Evolutionary conservation across 2,888 invertebrate species (phyloP).

Genomic region (Parnassius smintheus): DNA sequence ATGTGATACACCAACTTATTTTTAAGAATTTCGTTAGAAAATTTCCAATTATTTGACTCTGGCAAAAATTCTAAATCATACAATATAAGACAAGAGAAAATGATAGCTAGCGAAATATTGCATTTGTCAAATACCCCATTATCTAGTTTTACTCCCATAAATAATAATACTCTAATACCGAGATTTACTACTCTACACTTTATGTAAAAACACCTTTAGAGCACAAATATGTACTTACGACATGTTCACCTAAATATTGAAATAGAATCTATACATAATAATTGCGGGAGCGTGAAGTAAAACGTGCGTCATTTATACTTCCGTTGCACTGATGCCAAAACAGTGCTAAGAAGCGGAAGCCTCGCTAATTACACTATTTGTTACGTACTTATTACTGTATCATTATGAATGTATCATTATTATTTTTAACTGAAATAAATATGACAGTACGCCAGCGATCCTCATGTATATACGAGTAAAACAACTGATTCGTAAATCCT

Average conservation of each 20-base stretch:
- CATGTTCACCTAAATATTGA: slow-evolving; percentile 26
- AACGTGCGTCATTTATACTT: slow-evolving; percentile 40
- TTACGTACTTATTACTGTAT: slow-evolving; percentile 24
- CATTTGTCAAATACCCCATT: too few species aligned
- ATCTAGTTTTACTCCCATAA: too few species aligned
- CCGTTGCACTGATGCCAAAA: slow-evolving; percentile 40
- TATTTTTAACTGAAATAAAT: slow-evolving; percentile 1
- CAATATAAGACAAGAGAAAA: too few species aligned
- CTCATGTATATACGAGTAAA: neutral
- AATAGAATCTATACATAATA: slow-evolving; percentile 35
- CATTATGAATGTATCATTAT: neutral
- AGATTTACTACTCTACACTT: too few species aligned
- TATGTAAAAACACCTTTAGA: slow-evolving; percentile 5
- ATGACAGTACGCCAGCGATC: neutral
- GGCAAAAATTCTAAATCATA: too few species aligned
- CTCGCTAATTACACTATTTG: slow-evolving; percentile 39
- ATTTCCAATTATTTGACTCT: too few species aligned
- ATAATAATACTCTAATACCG: too few species aligned
- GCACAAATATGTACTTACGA: slow-evolving; percentile 9
- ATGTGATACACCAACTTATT: too few species aligned
- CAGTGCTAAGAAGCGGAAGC: slow-evolving; percentile 37
- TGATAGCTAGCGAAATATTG: too few species aligned
- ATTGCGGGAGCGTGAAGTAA: slow-evolving; percentile 28
- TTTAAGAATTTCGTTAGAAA: too few species aligned
- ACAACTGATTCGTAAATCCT: too few species aligned